These are phyloP conservation scores for Cetonia aurata DNA, from an alignment of 2,888 invertebrate species.

Conservation along the genomic window DNA sequence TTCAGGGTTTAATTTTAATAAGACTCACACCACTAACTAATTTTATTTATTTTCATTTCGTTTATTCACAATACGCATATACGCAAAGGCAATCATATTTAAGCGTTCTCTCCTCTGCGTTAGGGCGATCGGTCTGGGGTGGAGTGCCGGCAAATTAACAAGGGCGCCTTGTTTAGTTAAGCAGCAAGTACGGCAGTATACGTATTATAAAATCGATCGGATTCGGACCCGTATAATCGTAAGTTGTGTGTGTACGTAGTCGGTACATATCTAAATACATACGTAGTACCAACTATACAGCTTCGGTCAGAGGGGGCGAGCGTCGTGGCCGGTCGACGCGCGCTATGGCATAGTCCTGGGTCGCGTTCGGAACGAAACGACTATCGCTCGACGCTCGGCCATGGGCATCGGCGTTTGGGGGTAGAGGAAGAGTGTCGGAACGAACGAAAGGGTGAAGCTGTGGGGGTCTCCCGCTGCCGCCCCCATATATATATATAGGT, in stretches of 20 bases:
- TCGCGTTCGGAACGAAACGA: constrained; percentile 39
- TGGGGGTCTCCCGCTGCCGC: constrained; percentile 48
- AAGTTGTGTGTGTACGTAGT: constrained; percentile 10
- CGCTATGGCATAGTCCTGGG: too few species aligned
- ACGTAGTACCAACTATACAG: neutral
- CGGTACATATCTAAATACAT: too few species aligned
- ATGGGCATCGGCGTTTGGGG: constrained; percentile 41
- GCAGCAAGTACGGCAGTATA: too few species aligned
- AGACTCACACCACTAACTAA: too few species aligned
- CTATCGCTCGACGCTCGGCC: constrained; percentile 17
- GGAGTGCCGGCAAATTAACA: too few species aligned
- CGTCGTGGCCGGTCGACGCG: constrained; percentile 38
- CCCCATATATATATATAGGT: neutral
- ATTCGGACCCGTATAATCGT: constrained; percentile 12
- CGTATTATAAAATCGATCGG: constrained; percentile 11
- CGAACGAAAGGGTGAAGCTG: constrained; percentile 57
- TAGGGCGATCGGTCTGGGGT: too few species aligned
- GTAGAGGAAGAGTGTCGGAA: constrained; percentile 36
- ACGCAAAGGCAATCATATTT: too few species aligned
- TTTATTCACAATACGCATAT: too few species aligned
- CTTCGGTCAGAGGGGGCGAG: constrained; percentile 11
- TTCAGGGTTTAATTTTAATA: too few species aligned
- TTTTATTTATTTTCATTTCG: too few species aligned
- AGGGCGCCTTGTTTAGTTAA: too few species aligned
- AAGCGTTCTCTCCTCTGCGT: too few species aligned